Percentiles rank a stretch among this genome's conserved stretches.
Evolutionary conservation across 2,797 vertebrate species (phyloP).

Genomic region (Tokudaia muenninki): DNA sequence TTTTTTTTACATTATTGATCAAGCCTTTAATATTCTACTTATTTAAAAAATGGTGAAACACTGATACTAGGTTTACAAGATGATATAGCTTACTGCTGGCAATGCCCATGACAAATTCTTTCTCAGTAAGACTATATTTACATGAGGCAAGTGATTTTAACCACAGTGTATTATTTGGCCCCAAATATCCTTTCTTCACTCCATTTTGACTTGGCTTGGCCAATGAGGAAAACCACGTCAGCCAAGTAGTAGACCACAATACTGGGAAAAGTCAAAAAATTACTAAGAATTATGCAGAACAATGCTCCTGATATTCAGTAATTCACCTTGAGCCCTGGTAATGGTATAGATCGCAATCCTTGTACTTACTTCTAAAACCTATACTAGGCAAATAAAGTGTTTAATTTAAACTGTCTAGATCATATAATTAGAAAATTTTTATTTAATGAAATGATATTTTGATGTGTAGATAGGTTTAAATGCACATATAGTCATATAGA

Average conservation of each 20-base stretch:
- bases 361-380: background rate
- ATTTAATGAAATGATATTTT: background rate
- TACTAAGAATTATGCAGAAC: background rate
- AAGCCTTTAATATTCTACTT: conserved; percentile 8
- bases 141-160: conserved; percentile 64
- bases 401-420: background rate
- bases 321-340: background rate
- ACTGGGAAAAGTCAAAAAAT: conserved; percentile 38
- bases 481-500: background rate
- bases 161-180: conserved; percentile 60
- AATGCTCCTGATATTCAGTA: background rate
- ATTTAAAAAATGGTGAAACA: conserved; percentile 1
- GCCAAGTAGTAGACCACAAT: conserved; percentile 32
- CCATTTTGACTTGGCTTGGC: conserved; percentile 42
- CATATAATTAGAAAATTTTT: background rate
- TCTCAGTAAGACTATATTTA: conserved; percentile 65
- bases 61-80: background rate
- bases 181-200: conserved; percentile 42
- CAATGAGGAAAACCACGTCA: conserved; percentile 44
- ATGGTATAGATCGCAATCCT: background rate
- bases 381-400: conserved; percentile 29
- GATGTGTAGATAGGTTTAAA: background rate
- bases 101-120: conserved; percentile 42
- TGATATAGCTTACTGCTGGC: conserved; percentile 8
- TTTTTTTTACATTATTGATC: conserved; percentile 19